A percentile compares a stretch with the other conserved stretches of the same genome.
These are phyloP conservation scores for Mythimna loreyi DNA, from an alignment of 2,888 invertebrate species.

Conservation along the genomic window DNA sequence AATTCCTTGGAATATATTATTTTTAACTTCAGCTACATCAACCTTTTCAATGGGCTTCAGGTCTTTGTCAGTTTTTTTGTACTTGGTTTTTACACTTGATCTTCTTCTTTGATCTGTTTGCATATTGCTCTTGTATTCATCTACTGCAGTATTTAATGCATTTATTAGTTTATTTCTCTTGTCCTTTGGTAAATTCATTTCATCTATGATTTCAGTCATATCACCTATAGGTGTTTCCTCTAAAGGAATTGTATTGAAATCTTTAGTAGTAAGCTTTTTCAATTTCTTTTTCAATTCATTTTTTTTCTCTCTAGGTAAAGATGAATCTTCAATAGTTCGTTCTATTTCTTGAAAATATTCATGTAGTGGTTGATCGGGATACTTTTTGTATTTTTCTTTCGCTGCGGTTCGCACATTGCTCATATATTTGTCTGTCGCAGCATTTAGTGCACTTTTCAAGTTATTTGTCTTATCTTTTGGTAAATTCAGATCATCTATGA, in stretches of 20 bases:
- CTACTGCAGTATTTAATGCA: slow-evolving; percentile 14
- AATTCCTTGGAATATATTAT: not conserved
- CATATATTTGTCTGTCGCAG: slow-evolving; percentile 15
- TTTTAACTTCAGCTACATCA: not conserved
- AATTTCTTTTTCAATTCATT: slow-evolving; percentile 3
- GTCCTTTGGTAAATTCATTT: slow-evolving; percentile 20
- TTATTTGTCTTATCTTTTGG: slow-evolving; percentile 10
- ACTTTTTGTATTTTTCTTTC: too few species aligned
- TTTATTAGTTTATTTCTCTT: slow-evolving; percentile 17
- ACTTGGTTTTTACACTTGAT: not conserved
- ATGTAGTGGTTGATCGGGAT: too few species aligned
- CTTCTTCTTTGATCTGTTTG: not conserved
- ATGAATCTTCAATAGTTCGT: not conserved
- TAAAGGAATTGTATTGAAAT: too few species aligned
- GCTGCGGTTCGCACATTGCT: not conserved
- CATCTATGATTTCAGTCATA: slow-evolving; percentile 22
- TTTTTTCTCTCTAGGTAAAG: slow-evolving; percentile 1
- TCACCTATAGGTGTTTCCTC: slow-evolving; percentile 1
- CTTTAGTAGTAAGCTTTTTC: not conserved
- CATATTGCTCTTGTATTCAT: slow-evolving; percentile 8
- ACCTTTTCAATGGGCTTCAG: not conserved
- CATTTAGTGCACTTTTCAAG: slow-evolving; percentile 12
- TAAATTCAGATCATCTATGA: slow-evolving; percentile 31
- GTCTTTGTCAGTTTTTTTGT: not conserved
- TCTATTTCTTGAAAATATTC: not conserved